phyloP scores from a whole-genome alignment of 2,797 vertebrate species.

The Platyrinchus mystaceus region DNA sequence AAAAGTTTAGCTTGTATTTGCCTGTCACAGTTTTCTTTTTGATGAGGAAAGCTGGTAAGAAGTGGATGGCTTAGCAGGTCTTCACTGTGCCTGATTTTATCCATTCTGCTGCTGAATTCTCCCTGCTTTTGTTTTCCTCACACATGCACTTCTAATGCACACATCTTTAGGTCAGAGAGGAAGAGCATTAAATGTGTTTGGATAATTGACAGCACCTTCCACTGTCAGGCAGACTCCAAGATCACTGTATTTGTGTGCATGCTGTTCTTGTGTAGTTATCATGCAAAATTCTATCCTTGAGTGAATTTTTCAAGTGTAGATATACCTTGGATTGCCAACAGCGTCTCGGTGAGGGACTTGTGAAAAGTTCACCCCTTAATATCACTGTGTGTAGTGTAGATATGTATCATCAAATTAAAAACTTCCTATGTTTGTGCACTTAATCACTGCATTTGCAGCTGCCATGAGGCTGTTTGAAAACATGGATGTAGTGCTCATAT shows the following conservation, averaged over 20 bases:
- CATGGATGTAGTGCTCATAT: accelerated
- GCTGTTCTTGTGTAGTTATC: neutral
- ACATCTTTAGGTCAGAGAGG: neutral
- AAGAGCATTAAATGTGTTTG: neutral
- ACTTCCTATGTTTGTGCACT: neutral
- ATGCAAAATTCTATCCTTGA: neutral
- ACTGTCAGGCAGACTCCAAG: neutral
- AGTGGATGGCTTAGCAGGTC: neutral
- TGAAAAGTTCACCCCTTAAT: neutral
- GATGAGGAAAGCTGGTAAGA: neutral
- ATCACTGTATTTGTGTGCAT: neutral
- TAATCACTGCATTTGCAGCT: neutral
- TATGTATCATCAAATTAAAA: neutral
- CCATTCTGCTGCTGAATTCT: neutral
- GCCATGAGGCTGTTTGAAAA: neutral
- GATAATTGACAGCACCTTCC: neutral
- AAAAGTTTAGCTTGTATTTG: neutral
- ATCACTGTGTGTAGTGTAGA: accelerated
- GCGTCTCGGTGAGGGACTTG: neutral
- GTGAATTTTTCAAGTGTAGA: neutral
- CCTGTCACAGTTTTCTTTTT: neutral
- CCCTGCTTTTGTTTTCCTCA: neutral
- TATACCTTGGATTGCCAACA: neutral
- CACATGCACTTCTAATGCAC: accelerated
- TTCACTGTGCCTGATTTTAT: neutral